phyloP scores from a whole-genome alignment of 1,140 invertebrate species.

The Pogonognathellus flavescens region DNA sequence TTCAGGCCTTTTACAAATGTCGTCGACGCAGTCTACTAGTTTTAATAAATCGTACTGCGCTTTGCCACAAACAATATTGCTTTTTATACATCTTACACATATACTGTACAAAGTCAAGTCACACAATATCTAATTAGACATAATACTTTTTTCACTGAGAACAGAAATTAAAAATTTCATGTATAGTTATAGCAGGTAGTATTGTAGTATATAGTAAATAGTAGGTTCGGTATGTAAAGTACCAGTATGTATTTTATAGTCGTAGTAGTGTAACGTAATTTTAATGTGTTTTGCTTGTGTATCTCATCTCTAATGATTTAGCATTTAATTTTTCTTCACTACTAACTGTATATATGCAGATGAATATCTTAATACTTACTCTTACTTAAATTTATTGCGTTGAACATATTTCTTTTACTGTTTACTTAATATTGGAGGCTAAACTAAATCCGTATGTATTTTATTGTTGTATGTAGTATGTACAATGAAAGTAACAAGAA shows the following conservation, averaged over 20 bases:
- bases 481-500: neutral
- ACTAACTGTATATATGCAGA: no score
- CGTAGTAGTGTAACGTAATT: neutral
- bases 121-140: conserved; percentile 6
- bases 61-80: no score
- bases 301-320: neutral
- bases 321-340: neutral
- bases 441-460: no score
- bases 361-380: no score
- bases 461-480: no score
- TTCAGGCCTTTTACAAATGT: conserved; percentile 9
- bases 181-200: conserved; percentile 9
- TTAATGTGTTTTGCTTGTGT: neutral
- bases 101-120: conserved; percentile 12
- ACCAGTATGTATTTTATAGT: neutral
- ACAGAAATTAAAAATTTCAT: conserved; percentile 16
- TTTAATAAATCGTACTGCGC: no score
- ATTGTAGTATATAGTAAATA: neutral
- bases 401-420: no score
- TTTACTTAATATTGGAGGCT: no score
- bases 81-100: no score
- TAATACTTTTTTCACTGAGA: conserved; percentile 27
- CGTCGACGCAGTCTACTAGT: no score
- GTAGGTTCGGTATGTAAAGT: neutral
- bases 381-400: no score